Percentiles rank a stretch among this genome's conserved stretches.
phyloP scores from a whole-genome alignment of 2,113 vertebrate genomes.

The Leiothrix lutea region DNA sequence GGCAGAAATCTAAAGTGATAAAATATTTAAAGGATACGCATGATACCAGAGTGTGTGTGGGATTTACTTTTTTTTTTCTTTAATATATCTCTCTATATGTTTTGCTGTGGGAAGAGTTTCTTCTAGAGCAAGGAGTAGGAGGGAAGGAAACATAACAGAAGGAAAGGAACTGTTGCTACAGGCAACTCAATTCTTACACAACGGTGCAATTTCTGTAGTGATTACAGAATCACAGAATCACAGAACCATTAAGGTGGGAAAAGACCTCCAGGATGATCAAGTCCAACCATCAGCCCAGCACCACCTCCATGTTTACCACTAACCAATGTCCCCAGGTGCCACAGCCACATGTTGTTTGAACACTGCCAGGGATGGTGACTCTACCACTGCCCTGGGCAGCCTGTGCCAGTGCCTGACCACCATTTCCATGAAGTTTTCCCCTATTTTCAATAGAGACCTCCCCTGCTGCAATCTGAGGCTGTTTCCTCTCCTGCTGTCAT shows the following conservation, averaged over 20 bases:
- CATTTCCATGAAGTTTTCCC: not conserved
- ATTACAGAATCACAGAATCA: not conserved
- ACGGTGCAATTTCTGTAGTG: slow-evolving; percentile 1
- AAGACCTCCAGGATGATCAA: not conserved
- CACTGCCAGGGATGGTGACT: not conserved
- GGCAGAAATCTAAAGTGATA: not conserved
- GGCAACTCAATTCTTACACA: slow-evolving; percentile 26
- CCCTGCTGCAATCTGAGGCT: not conserved
- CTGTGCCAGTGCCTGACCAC: not conserved
- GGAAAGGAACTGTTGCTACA: slow-evolving; percentile 15
- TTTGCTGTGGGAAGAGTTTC: not conserved
- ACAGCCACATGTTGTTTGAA: not conserved
- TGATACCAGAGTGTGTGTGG: not conserved
- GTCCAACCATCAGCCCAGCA: not conserved
- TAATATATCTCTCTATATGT: not conserved
- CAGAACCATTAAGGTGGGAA: not conserved
- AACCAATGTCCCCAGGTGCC: not conserved
- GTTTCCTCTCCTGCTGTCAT: not conserved
- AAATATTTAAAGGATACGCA: not conserved
- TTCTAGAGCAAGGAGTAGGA: not conserved
- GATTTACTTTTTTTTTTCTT: not conserved
- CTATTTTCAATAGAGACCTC: not conserved
- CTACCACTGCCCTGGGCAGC: not conserved
- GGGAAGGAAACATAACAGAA: not conserved
- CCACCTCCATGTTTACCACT: not conserved